Conservation (phyloP, 2,888 invertebrate genomes). For the Nephrotoma guestfalica region DNA sequence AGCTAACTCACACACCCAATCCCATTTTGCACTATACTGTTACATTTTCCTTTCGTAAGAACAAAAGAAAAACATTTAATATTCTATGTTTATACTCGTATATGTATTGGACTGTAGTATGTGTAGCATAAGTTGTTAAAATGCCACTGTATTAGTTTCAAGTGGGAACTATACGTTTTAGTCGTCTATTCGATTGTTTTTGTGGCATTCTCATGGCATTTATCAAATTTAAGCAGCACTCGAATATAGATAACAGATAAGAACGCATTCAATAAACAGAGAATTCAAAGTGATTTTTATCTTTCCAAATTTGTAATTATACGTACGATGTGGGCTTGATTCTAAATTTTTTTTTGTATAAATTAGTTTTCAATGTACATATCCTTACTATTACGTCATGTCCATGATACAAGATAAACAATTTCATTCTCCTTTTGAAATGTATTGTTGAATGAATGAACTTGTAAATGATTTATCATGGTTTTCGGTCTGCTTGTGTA, state of each 20-base stretch:
- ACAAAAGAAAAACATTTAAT: not conserved
- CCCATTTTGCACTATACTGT: not conserved
- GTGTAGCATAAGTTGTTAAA: not conserved
- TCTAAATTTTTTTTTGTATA: not conserved
- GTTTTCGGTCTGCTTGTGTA: not conserved
- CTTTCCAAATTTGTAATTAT: not conserved
- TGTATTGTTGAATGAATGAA: not conserved
- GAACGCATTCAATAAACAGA: not conserved
- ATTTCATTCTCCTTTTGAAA: not conserved
- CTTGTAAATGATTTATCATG: not conserved
- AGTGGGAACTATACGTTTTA: not conserved
- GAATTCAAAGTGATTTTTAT: not conserved
- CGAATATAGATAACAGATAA: not conserved
- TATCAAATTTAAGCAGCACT: not conserved
- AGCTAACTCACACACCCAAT: not conserved
- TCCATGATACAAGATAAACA: not conserved
- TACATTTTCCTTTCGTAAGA: not conserved
- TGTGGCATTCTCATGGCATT: not conserved
- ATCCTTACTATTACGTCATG: not conserved
- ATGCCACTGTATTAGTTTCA: not conserved
- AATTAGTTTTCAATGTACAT: not conserved
- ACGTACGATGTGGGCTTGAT: not conserved
- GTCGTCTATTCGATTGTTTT: not conserved
- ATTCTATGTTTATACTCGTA: not conserved
- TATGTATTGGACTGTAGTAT: not conserved